These are phyloP conservation scores for Scaptomyza pallida DNA, from an alignment of 1,140 invertebrate genomes.

Conservation along the genomic window DNA sequence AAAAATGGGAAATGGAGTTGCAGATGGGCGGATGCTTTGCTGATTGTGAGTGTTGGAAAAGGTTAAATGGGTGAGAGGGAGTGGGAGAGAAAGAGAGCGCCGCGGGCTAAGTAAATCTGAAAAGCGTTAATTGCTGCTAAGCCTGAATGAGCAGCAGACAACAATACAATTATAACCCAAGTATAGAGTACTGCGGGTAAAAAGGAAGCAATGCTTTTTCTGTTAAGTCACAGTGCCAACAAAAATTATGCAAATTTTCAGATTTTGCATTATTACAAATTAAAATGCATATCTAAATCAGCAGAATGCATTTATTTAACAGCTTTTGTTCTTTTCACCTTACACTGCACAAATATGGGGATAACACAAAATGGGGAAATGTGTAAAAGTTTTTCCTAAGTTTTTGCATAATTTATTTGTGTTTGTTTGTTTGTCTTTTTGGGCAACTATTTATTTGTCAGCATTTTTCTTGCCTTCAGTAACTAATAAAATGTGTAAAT, in stretches of 20 bases:
- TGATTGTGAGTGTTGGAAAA: conserved; percentile 30
- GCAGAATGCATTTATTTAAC: not conserved
- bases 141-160: conserved; percentile 43
- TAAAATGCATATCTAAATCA: not conserved
- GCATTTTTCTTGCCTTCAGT: too few species aligned
- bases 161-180: conserved; percentile 48
- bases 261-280: not conserved
- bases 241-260: conserved; percentile 7
- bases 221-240: not conserved
- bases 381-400: not conserved
- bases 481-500: not conserved
- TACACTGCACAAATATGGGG: too few species aligned
- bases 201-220: conserved; percentile 14
- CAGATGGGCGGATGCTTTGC: not conserved
- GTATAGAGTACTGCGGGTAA: conserved; percentile 16
- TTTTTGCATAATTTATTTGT: not conserved
- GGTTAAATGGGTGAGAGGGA: conserved; percentile 28
- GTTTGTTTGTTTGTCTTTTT: not conserved
- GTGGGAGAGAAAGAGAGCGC: conserved; percentile 22
- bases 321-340: too few species aligned
- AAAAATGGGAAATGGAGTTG: not conserved
- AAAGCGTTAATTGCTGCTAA: conserved; percentile 60
- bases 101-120: conserved; percentile 57
- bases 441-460: not conserved
- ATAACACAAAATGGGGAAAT: too few species aligned